Evolutionary conservation across 2,797 vertebrate genomes (phyloP), one percentile per base, ranked within the genome.

Genomic region (Kryptopterus vitreolus): DNA sequence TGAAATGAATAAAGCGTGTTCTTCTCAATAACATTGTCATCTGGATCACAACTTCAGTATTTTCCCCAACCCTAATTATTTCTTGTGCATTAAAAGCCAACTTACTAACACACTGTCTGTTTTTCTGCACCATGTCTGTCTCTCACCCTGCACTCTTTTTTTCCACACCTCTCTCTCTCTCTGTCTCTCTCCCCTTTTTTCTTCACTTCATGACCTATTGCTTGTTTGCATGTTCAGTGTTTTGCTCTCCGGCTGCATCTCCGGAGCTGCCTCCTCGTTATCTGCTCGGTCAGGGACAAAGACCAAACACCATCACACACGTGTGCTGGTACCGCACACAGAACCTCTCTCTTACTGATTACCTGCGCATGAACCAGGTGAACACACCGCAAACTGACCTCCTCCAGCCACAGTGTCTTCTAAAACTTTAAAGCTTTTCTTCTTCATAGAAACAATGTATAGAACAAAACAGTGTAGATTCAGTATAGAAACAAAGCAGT

Each of bases 261-360:
- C 94, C 94, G 75, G 95, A 96, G 86, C 94, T 96, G 81, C 95
- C 95, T 89, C 94, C 94, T 91, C 94, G 94, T 71, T 95, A 93
- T 90, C 94, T 95, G 84, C 94, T 96, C 77, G 94, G 95, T 91
- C 94, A 95, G 93, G 93, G 91, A 83, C 96, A 95, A 88, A 93
- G 95, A 89, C 96, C 96, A 87, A 97, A 97, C 92, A 96, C 96
- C 90, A 94, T 97, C 93, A 97, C 96, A 85, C 96, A 96, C 70
- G 95, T 98, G 92, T 98, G 96, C 90, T 98, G 96, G 96, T 98
- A 97, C 89, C 93, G 96, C 90, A 97, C 95, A 92, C 95, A 97
- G 93, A 97, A 95, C 91, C 94, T 96, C n/a, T 95, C 95, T 84
- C 93, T 96, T 90, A 92, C 90, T 89, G 96, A 98, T 94, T 97